Percentiles rank a stretch among this genome's conserved stretches.
These are phyloP conservation scores for Jaculus jaculus DNA, from an alignment of 2,113 vertebrate genomes.

Conservation along the genomic window DNA sequence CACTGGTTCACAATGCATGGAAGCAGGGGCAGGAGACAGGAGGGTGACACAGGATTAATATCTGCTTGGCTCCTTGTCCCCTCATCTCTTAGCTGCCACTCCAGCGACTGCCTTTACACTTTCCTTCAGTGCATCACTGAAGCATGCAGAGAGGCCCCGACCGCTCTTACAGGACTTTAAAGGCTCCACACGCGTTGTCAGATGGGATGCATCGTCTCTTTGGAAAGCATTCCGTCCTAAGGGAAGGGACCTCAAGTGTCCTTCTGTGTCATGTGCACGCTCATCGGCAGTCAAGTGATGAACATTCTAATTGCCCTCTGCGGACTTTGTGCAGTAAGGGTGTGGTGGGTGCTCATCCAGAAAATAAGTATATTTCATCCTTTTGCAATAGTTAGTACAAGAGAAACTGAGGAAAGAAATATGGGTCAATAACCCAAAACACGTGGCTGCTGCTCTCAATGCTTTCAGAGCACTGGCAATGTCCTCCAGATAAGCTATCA, in stretches of 20 bases:
- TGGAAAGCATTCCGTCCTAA: neutral
- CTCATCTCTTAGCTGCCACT: neutral
- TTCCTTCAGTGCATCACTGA: rapidly evolving
- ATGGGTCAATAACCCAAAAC: neutral
- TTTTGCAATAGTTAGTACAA: neutral
- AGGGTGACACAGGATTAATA: rapidly evolving
- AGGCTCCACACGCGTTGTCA: rapidly evolving
- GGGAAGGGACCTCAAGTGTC: rapidly evolving
- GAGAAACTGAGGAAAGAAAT: neutral
- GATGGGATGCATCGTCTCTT: rapidly evolving
- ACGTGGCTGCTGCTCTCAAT: neutral
- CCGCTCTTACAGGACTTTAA: rapidly evolving
- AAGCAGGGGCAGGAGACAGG: neutral
- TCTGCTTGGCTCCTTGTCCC: neutral
- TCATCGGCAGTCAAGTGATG: neutral
- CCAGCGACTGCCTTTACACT: rapidly evolving
- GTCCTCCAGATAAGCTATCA: neutral
- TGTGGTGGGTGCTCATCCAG: neutral
- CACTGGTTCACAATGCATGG: no score
- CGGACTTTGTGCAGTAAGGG: neutral
- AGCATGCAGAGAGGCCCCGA: rapidly evolving
- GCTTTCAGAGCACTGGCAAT: neutral
- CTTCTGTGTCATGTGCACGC: rapidly evolving
- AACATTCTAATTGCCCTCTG: neutral
- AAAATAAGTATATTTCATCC: neutral